Conservation (phyloP, 2,113 vertebrate genomes). For the Solea senegalensis region DNA sequence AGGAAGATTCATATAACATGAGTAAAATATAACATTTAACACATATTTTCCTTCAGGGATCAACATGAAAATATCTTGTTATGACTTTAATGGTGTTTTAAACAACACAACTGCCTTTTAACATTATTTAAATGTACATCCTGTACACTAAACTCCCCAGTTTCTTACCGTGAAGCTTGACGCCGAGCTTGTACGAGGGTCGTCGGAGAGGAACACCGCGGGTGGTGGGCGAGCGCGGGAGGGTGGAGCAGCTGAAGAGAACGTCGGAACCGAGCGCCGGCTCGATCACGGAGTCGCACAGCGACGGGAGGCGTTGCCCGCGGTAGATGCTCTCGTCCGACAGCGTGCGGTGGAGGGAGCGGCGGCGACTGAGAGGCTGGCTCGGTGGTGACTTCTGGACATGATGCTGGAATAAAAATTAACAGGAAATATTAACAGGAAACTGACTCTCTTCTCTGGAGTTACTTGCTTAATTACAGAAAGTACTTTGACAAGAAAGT, state of each 20-base stretch:
- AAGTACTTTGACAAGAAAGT: too few species aligned
- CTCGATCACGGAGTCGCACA: conserved; percentile 82
- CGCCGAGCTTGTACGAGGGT: conserved; percentile 95
- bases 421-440: too few species aligned
- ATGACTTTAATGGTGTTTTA: too few species aligned
- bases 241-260: conserved; percentile 94
- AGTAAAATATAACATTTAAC: too few species aligned
- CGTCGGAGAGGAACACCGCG: conserved; percentile 91
- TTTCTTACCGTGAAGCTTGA: conserved; percentile 91
- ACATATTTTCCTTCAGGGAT: too few species aligned
- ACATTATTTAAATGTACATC: too few species aligned
- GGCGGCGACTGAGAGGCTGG: conserved; percentile 83
- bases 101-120: neutral
- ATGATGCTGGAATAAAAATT: conserved; percentile 48
- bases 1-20: too few species aligned
- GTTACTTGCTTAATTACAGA: too few species aligned
- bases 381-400: conserved; percentile 86
- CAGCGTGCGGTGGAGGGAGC: conserved; percentile 95
- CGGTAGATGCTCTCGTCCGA: conserved; percentile 99
- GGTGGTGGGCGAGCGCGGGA: conserved; percentile 91
- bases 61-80: too few species aligned
- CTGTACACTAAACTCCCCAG: neutral
- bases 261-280: conserved; percentile 89
- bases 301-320: conserved; percentile 89
- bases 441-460: too few species aligned